phyloP scores from a whole-genome alignment of 2,113 vertebrate species.

The Galeopterus variegatus region DNA sequence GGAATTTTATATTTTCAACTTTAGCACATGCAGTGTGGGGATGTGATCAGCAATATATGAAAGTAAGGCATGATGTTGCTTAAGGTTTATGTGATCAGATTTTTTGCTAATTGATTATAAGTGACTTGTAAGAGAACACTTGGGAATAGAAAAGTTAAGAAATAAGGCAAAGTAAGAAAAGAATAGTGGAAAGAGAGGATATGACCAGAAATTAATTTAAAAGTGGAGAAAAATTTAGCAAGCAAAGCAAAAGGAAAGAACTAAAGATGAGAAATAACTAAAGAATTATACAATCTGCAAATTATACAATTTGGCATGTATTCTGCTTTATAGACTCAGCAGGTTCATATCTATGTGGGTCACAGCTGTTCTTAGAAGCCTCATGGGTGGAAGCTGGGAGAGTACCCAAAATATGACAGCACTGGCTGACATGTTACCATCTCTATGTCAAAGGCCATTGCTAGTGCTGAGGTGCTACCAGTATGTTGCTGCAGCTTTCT shows the following conservation, averaged over 20 bases:
- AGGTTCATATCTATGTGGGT: constrained; percentile 49
- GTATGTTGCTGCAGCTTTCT: not conserved
- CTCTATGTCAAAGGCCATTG: constrained; percentile 35
- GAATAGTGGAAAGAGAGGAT: not conserved
- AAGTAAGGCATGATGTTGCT: not conserved
- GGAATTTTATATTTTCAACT: not conserved
- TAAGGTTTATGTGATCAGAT: not conserved
- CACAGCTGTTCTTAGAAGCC: constrained; percentile 65
- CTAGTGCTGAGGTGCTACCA: not conserved
- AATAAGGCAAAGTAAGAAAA: not conserved
- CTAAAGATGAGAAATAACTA: not conserved
- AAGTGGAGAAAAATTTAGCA: not conserved
- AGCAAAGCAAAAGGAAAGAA: constrained; percentile 49
- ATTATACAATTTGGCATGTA: not conserved
- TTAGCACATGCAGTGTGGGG: not conserved
- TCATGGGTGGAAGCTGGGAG: not conserved
- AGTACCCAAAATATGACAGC: constrained; percentile 23
- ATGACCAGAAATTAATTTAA: not conserved
- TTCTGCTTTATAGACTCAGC: not conserved
- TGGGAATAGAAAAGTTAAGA: not conserved
- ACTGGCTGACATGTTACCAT: not conserved
- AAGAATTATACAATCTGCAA: not conserved
- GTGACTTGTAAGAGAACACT: not conserved
- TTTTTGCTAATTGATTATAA: constrained; percentile 29
- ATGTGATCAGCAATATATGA: not conserved